Evolutionary conservation across 2,113 vertebrate genomes (phyloP).

Genomic region (Crotalus helleri): DNA sequence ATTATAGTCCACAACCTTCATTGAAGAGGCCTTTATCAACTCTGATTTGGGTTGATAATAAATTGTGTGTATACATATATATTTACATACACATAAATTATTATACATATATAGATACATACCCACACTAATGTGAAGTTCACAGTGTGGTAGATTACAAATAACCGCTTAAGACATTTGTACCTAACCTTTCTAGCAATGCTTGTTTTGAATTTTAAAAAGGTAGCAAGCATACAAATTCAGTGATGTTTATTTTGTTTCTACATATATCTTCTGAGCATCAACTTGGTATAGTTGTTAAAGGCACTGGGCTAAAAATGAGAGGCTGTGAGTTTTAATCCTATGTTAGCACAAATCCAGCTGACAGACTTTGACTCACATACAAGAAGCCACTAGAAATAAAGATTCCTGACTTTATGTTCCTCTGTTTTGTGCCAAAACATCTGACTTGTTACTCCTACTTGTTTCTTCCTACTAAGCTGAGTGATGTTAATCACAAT

Average conservation of each 20-base stretch:
- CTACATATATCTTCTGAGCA: not conserved
- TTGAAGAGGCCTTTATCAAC: not conserved
- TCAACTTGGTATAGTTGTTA: not conserved
- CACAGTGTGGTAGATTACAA: not conserved
- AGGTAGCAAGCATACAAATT: not conserved
- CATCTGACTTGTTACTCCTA: not conserved
- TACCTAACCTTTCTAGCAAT: not conserved
- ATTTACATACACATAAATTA: not conserved
- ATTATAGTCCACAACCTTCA: not conserved
- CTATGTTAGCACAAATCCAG: not conserved
- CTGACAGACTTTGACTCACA: not conserved
- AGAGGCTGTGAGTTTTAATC: not conserved
- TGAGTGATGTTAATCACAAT: not conserved
- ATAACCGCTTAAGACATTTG: not conserved
- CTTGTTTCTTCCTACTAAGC: not conserved
- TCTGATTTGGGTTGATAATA: not conserved
- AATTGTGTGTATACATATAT: not conserved
- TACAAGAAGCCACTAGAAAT: not conserved
- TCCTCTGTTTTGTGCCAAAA: too few species aligned
- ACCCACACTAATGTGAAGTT: not conserved
- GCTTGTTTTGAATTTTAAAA: not conserved
- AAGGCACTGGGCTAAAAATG: not conserved
- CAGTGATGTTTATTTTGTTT: not conserved
- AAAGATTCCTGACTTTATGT: not conserved
- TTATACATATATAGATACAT: not conserved